Evolutionary conservation across 2,888 invertebrate genomes (phyloP), one percentile per base, ranked within the genome.

Genomic region (Caradrina kadenii): DNA sequence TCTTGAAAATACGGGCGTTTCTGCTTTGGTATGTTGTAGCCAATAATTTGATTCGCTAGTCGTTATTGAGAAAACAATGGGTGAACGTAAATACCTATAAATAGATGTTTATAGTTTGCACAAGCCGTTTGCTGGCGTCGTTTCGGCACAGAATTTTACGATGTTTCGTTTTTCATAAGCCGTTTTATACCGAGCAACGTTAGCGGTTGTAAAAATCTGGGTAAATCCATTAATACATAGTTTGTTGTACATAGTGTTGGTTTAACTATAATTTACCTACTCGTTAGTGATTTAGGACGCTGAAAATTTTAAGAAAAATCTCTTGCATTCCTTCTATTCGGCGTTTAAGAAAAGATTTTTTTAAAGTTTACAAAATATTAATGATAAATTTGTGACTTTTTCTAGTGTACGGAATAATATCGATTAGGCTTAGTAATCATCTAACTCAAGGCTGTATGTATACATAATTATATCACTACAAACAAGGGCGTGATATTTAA

Each of bases 41-140:
- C 94, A 94, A 95, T 95, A 95, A 96, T 94, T 95, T 93, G 89
- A 94, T 95, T 93, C 92, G 92, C 88, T 83, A 87, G 88, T 90
- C 93, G 92, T 93, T 92, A 92, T 91, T 93, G 93, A 90, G 91
- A 94, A 95, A 93, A 96, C 95, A 96, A 95, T 95, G 88, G 91
- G 75, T 82, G 81, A 80, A 85, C 84, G 84, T 90, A 90, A 86
- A 88, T 92, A 45, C 45, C 45, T 45, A 90, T 92, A 85, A 87
- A 90, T 89, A 89, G 82, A 85, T 79, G 74, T 86, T 87, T 86
- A 86, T 82, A 78, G 85, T 87, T 78, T 75, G 83, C 72, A 86
- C 83, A 84, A 84, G 86, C 89, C 88, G 86, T 90, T 85, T 86
- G 88, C 90, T 88, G 88, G 89, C 83, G 86, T 86, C 83, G 82